Percentiles rank a stretch among this genome's conserved stretches.
Conservation (phyloP, 53 echinoderm and acorn worm genomes). For the Crossaster papposus region DNA sequence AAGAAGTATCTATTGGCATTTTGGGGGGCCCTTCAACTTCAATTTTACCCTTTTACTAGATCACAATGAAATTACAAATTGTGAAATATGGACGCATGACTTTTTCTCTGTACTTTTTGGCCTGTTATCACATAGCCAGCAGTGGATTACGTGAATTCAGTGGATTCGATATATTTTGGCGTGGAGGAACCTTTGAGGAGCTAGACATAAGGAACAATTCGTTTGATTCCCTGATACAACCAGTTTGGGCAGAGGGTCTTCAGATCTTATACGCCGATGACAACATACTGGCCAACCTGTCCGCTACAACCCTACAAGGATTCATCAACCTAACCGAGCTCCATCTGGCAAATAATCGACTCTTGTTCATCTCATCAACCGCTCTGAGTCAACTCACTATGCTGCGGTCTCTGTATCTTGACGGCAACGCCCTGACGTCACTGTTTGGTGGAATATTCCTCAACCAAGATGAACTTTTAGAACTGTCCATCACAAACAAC, state of each 20-base stretch:
- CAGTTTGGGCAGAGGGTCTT: constrained; percentile 34
- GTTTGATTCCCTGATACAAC: constrained; percentile 38
- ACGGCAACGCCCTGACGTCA: constrained; percentile 38
- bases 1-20: background rate
- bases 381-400: constrained; percentile 12
- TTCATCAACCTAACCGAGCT: constrained; percentile 28
- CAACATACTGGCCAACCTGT: constrained; percentile 36
- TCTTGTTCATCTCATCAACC: constrained; percentile 27
- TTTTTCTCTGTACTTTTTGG: too few species aligned
- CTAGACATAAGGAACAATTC: constrained; percentile 26
- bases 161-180: background rate
- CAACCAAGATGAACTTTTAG: constrained; percentile 12
- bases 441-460: constrained; percentile 34
- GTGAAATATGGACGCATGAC: accelerated
- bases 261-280: constrained; percentile 25
- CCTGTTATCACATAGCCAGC: background rate
- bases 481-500: constrained; percentile 38
- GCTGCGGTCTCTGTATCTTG: constrained; percentile 33
- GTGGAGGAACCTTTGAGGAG: background rate
- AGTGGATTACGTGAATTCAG: background rate
- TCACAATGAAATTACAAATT: background rate
- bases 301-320: constrained; percentile 33
- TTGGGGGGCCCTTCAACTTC: too few species aligned
- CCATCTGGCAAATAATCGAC: constrained; percentile 40
- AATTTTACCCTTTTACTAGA: constrained; percentile 9